These are phyloP conservation scores for Fundulus diaphanus DNA, from an alignment of 2,797 vertebrate species.

Conservation along the genomic window DNA sequence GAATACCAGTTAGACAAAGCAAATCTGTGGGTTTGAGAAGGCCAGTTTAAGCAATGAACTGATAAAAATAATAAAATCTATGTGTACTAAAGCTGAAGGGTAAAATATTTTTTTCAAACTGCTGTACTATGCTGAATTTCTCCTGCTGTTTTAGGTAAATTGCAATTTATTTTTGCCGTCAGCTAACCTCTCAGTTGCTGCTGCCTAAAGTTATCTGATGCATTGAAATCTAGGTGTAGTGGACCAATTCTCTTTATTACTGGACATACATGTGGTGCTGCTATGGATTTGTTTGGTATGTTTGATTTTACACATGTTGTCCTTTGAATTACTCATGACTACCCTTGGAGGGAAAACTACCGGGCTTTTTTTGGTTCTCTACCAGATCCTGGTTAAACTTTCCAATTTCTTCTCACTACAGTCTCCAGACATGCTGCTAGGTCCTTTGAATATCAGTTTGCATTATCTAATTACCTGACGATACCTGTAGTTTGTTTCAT, in stretches of 20 bases:
- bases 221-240: background rate
- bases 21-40: background rate
- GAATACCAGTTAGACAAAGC: no score
- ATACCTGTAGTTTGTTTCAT: background rate
- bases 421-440: background rate
- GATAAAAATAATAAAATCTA: background rate
- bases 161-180: no score
- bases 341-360: background rate
- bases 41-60: background rate
- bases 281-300: background rate
- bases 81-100: background rate
- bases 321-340: background rate
- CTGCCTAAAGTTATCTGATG: no score
- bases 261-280: background rate
- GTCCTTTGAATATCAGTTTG: background rate
- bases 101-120: background rate
- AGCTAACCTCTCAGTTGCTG: no score
- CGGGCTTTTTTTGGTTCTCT: background rate
- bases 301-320: background rate
- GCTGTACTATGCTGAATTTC: background rate
- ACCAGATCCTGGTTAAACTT: background rate
- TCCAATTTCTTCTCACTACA: background rate
- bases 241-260: background rate
- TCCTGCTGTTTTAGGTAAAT: no score
- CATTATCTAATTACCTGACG: background rate